These are phyloP conservation scores for Drosophila antonietae DNA, from an alignment of 2,888 invertebrate species.

Conservation along the genomic window DNA sequence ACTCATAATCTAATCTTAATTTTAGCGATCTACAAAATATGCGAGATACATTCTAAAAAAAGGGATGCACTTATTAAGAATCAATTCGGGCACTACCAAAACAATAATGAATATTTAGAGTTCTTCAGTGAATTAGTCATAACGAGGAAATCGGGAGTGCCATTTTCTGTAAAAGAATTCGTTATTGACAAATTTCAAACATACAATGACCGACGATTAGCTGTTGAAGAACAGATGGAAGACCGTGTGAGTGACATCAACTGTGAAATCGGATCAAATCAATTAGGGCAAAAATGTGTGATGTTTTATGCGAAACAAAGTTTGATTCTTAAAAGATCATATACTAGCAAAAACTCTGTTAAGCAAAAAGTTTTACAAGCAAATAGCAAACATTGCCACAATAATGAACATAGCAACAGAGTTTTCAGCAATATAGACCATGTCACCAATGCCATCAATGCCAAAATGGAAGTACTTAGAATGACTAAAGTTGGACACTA, in stretches of 20 bases:
- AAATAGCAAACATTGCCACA: background rate
- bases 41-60: background rate
- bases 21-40: background rate
- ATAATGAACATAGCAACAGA: too few relatives aligned
- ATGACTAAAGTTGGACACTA: too few relatives aligned
- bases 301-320: background rate
- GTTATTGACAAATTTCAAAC: background rate
- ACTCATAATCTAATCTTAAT: background rate
- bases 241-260: background rate
- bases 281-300: background rate
- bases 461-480: too few relatives aligned
- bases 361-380: background rate
- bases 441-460: too few relatives aligned
- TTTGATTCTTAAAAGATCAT: background rate
- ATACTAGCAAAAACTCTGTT: background rate
- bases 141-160: background rate
- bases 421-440: fast-evolving
- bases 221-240: background rate
- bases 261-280: background rate
- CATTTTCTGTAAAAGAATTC: background rate
- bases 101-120: background rate
- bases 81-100: background rate
- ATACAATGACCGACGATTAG: background rate
- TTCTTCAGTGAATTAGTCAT: background rate
- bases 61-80: background rate